Evolutionary conservation across 92 coral and sea anemone genomes (phyloP).

Genomic region (Paramuricea clavata): DNA sequence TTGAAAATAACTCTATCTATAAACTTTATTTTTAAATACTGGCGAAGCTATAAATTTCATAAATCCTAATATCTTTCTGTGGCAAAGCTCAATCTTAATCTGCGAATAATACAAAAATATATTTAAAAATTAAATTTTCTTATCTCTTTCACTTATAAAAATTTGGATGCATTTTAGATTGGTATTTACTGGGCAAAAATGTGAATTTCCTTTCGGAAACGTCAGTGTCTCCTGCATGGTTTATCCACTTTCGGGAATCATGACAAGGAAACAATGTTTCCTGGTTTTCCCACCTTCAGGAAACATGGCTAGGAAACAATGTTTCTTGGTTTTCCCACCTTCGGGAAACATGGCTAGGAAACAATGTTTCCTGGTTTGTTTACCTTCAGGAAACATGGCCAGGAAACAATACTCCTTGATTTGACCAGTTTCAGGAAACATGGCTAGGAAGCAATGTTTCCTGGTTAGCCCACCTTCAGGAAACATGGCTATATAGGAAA

Average conservation of each 20-base stretch:
- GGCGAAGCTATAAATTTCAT: conserved; percentile 21
- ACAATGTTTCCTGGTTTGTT: not conserved
- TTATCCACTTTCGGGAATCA: no score
- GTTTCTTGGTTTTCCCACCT: not conserved
- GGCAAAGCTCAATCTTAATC: not conserved
- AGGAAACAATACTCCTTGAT: not conserved
- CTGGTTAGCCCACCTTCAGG: no score
- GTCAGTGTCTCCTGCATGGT: no score
- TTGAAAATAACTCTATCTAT: not conserved
- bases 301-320: not conserved
- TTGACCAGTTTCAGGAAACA: not conserved
- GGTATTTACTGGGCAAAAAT: no score
- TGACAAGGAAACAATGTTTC: not conserved
- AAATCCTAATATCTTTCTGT: not conserved
- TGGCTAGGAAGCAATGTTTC: no score
- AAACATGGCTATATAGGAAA: no score
- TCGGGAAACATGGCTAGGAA: not conserved
- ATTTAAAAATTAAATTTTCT: not conserved
- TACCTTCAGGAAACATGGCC: not conserved
- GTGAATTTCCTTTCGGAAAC: no score
- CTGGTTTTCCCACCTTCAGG: not conserved
- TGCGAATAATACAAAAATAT: not conserved
- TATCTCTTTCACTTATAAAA: not conserved
- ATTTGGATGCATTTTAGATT: not conserved
- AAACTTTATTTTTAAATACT: not conserved